These are phyloP conservation scores for Drosophila ezoana DNA, from an alignment of 2,888 invertebrate species.

Conservation along the genomic window DNA sequence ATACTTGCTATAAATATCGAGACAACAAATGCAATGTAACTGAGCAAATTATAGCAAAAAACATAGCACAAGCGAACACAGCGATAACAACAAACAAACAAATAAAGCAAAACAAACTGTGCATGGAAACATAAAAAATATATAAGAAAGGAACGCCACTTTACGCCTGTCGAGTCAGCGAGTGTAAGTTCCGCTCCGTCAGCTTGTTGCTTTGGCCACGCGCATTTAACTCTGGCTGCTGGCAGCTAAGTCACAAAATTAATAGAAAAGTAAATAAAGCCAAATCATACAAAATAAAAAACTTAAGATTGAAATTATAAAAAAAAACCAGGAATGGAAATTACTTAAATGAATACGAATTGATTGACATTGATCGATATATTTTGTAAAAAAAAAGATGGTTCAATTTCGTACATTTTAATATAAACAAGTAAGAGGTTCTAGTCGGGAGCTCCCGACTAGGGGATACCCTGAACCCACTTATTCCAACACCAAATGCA, in stretches of 20 bases:
- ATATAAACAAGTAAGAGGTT: too few species aligned
- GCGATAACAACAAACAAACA: conserved; percentile 23
- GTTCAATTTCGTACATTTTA: too few species aligned
- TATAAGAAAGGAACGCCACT: conserved; percentile 59
- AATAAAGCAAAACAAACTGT: conserved; percentile 34
- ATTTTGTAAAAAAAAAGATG: too few species aligned
- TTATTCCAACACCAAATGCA: too few species aligned
- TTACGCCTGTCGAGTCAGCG: conserved; percentile 77
- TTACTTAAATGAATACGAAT: neutral
- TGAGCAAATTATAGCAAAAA: conserved; percentile 22
- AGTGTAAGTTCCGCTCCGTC: conserved; percentile 54
- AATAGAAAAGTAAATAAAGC: conserved; percentile 43
- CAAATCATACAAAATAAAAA: conserved; percentile 47
- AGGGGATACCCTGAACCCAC: too few species aligned
- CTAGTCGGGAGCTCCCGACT: too few species aligned
- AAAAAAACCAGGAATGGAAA: conserved; percentile 21
- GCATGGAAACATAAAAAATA: conserved; percentile 4
- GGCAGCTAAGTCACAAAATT: conserved; percentile 44
- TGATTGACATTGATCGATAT: neutral
- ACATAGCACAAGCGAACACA: conserved; percentile 40
- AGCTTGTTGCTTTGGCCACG: conserved; percentile 55
- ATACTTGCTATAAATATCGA: conserved; percentile 17
- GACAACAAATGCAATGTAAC: conserved; percentile 37
- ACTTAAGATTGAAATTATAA: conserved; percentile 34
- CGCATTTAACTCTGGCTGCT: conserved; percentile 54